Evolutionary conservation across 1,140 invertebrate genomes (phyloP), one percentile per base, ranked within the genome.

Genomic region (Grapholita molesta): DNA sequence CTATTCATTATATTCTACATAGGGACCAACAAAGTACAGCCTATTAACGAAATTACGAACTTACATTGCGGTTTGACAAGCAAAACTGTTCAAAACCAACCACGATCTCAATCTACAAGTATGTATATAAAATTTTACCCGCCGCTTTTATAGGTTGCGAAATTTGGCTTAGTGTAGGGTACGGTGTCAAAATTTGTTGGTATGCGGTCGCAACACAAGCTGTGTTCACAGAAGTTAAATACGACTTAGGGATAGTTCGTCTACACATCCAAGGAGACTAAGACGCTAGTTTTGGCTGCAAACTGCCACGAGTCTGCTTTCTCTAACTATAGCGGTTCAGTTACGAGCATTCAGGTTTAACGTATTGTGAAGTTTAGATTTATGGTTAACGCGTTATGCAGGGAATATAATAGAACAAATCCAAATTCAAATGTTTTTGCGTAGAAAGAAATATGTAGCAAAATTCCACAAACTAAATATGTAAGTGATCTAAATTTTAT

Each of bases 111-210:
- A 66, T 70, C 70, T 70, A 52, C 68, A 76, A 77, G 71, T 71
- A 71, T 74, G 71, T 71, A 71, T 74, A 73, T 77, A 75, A 74
- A 69, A 76, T 61, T 71, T 7, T 66, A 74, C 70, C 72, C 72
- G 55, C 72, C 68, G 38, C 38, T 66, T 66, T 68, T 66, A 75
- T 66, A 64, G 52, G 69, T 69, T 74, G 72, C 71, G 74, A 82
- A 81, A 81, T 85, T 70, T 79, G 80, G 70, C 70, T 80, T 79
- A 85, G 77, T 81, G 77, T 79, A 79, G 77, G 73, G 77, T 79
- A 79, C 77, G 73, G 84, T 89, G 87, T 88, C 87, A 89, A 85
- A 89, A 89, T 89, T 84, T 84, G 83, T 88, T 89, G 82, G 83
- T 85, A 82, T 84, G 87, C 82, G 87, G 84, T 82, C 73, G 75